These are phyloP conservation scores for Gymnoscopelus microlampas DNA, from an alignment of 2,797 vertebrate genomes.

Conservation along the genomic window DNA sequence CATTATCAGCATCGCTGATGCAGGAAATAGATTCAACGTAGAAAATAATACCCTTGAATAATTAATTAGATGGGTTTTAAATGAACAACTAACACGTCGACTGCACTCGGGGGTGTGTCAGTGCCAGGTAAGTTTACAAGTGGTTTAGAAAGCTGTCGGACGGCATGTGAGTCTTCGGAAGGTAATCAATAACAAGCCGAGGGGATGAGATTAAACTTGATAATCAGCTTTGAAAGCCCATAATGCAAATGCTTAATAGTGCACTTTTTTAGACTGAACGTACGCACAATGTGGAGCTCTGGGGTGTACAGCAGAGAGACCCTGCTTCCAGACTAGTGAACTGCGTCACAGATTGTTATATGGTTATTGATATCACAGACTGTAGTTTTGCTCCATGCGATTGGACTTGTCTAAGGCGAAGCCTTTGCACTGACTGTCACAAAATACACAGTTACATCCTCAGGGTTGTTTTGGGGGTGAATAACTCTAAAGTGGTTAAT, in stretches of 20 bases:
- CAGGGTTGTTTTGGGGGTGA: too few relatives aligned
- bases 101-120: slow-evolving; percentile 49
- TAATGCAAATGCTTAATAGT: slow-evolving; percentile 28
- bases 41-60: slow-evolving; percentile 85
- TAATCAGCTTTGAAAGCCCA: slow-evolving; percentile 48
- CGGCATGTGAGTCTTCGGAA: slow-evolving; percentile 49
- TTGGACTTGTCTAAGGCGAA: too few relatives aligned
- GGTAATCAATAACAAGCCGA: slow-evolving; percentile 55
- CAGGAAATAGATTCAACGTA: slow-evolving; percentile 84
- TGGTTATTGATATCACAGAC: too few relatives aligned
- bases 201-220: slow-evolving; percentile 54
- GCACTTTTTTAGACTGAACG: slow-evolving; percentile 7
- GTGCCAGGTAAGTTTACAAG: slow-evolving; percentile 58
- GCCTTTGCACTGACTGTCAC: too few relatives aligned
- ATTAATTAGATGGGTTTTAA: slow-evolving; percentile 82
- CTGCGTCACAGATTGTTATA: too few relatives aligned
- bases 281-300: background rate
- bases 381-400: too few relatives aligned
- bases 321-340: too few relatives aligned
- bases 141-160: slow-evolving; percentile 45
- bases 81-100: slow-evolving; percentile 70
- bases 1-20: slow-evolving; percentile 84
- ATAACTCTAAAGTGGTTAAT: too few relatives aligned
- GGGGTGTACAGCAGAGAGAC: too few relatives aligned
- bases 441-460: too few relatives aligned